These are phyloP conservation scores for Potamarius usumacintae DNA, from an alignment of 2,113 vertebrate species.

Conservation along the genomic window DNA sequence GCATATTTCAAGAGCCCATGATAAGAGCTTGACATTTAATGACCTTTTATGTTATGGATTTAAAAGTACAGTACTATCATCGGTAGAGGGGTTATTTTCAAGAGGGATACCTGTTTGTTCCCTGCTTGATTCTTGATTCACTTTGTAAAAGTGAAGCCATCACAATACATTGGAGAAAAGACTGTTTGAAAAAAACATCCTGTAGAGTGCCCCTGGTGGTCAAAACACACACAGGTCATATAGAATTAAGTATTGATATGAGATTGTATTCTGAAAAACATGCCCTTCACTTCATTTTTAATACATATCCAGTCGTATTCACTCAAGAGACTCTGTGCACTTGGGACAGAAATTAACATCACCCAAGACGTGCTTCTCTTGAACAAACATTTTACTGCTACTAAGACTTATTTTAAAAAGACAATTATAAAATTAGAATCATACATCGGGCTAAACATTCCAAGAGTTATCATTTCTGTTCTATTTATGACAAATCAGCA, in stretches of 20 bases:
- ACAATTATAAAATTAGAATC: too few relatives aligned
- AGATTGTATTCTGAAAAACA: background rate
- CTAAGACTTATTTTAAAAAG: too few relatives aligned
- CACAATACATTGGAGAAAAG: background rate
- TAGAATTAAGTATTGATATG: background rate
- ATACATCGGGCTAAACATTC: too few relatives aligned
- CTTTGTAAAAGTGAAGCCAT: background rate
- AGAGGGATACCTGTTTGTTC: background rate
- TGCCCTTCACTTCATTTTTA: too few relatives aligned
- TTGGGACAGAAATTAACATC: background rate
- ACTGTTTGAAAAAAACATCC: background rate
- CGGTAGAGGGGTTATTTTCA: background rate
- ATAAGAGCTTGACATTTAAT: background rate
- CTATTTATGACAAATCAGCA: too few relatives aligned
- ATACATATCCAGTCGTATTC: background rate
- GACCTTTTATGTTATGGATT: background rate
- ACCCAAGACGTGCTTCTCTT: too few relatives aligned
- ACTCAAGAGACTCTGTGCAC: background rate
- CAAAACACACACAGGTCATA: background rate
- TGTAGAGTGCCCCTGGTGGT: background rate
- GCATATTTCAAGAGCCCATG: background rate
- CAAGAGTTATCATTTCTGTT: too few relatives aligned
- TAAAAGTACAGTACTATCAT: background rate
- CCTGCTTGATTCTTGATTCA: background rate
- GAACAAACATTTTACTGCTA: too few relatives aligned